Conservation (phyloP, 2,113 vertebrate species). For the Pterophyllum scalare region DNA sequence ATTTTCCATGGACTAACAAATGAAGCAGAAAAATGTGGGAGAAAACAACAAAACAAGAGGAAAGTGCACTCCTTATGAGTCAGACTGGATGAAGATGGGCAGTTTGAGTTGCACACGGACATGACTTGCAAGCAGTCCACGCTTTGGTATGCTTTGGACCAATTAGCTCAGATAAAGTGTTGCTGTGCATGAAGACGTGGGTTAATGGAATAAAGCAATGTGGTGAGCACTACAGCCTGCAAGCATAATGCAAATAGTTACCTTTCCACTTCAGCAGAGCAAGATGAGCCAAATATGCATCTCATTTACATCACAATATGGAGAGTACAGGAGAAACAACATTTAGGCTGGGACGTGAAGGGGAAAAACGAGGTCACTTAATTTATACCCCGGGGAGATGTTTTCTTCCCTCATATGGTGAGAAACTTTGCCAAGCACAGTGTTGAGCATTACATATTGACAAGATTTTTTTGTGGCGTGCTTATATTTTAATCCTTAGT, state of each 20-base stretch:
- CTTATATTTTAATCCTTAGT: conserved; percentile 24
- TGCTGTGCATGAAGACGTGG: conserved; percentile 58
- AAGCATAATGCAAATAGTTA: conserved; percentile 77
- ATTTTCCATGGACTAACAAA: conserved; percentile 12
- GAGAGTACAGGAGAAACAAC: conserved; percentile 44
- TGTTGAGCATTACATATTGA: conserved; percentile 20
- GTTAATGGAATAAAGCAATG: conserved; percentile 75
- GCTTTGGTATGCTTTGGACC: conserved; percentile 27
- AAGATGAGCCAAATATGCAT: conserved; percentile 66
- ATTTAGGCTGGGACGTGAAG: conserved; percentile 34
- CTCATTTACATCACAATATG: conserved; percentile 74
- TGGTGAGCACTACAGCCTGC: conserved; percentile 25
- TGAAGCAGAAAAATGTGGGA: background rate
- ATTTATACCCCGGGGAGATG: conserved; percentile 18
- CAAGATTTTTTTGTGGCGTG: conserved; percentile 4
- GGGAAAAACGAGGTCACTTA: conserved; percentile 53
- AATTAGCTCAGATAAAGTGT: conserved; percentile 56
- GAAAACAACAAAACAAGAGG: background rate
- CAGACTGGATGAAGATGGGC: conserved; percentile 4
- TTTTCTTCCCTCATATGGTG: background rate
- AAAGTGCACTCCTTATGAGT: background rate
- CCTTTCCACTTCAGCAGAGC: conserved; percentile 76
- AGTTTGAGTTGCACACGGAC: conserved; percentile 20
- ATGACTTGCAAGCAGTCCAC: background rate
- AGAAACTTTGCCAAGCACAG: conserved; percentile 12